Evolutionary conservation across 2,113 vertebrate species (phyloP), one percentile per base, ranked within the genome.

Genomic region (Engraulis encrasicolus): DNA sequence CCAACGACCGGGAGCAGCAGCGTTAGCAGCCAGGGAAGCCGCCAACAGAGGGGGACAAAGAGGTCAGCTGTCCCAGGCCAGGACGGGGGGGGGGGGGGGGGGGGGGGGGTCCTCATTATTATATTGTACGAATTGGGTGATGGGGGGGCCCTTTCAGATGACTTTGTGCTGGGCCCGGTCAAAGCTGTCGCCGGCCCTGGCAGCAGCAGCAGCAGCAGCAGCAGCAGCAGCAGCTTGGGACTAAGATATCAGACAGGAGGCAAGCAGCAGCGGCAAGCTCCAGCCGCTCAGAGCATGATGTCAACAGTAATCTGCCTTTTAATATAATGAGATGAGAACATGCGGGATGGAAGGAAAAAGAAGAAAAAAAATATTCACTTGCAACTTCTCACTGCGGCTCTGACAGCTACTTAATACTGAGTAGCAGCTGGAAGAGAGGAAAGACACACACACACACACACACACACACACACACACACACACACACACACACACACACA

Each of bases 401-500:
- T 31, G 61, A 71, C 27, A 71, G 27, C 27, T 71, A 34, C 34
- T 15, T 71, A 34, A 71, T 71, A 71, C 23, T 34, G 61, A 31
- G 61, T 23, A 71, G 9, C 61, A 71, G 61, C 61, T 71, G 61
- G 61, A 71, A 27, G 61, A 71, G 61, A 71, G 61, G 61, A 71
- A 27, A 34, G 61, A 71, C 27, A 15, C 15, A 34, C 27, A 15
- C 27, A 71, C 23, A 34, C 61, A 71, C 27, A 17, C 61, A 71
- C 23, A 34, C 27, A 34, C 0, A 71, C 0, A 71, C n/a, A 66
- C 58, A 66, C n/a, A 66, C n/a, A 66, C 20, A 66, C 6, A 27
- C 6, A 23, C 54, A 66, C 58, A 66, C 58, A 66, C 58, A 66
- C 6, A 27, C n/a, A 66, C n/a, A 66, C 11, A 66, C n/a, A 27